Conservation (phyloP, 2,888 invertebrate genomes). For the Drosophila kanekoi region DNA sequence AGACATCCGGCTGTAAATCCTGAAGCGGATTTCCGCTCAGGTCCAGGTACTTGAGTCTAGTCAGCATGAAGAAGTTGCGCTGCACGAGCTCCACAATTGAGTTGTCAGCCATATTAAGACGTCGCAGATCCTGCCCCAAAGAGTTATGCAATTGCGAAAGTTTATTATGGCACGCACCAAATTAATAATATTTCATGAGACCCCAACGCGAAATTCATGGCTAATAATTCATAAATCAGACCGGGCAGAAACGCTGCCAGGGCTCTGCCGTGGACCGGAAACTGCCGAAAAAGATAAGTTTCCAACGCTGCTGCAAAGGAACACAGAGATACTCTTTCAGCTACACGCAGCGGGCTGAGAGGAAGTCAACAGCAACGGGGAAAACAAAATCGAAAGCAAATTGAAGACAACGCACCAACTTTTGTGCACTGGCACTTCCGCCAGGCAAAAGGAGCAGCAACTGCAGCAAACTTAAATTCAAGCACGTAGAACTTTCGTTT, state of each 20-base stretch:
- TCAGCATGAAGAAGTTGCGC: slow-evolving; percentile 90
- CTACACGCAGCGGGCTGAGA: slow-evolving; percentile 8
- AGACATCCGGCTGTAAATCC: slow-evolving; percentile 92
- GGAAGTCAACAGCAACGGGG: slow-evolving; percentile 34
- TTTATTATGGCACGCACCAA: slow-evolving; percentile 63
- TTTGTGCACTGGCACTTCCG: slow-evolving; percentile 65
- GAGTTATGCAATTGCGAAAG: slow-evolving; percentile 54
- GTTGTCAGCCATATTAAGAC: slow-evolving; percentile 89
- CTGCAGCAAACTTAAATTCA: slow-evolving; percentile 64
- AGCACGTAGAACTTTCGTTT: slow-evolving; percentile 68
- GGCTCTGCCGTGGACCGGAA: slow-evolving; percentile 41
- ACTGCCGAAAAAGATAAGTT: slow-evolving; percentile 54
- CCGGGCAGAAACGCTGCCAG: slow-evolving; percentile 34
- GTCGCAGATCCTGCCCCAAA: slow-evolving; percentile 87
- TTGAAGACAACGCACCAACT: slow-evolving; percentile 71
- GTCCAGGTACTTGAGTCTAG: slow-evolving; percentile 90
- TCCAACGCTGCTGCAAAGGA: slow-evolving; percentile 30
- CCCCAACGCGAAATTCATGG: slow-evolving; percentile 42
- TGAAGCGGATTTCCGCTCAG: slow-evolving; percentile 91
- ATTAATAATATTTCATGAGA: slow-evolving; percentile 70
- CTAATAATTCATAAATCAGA: slow-evolving; percentile 75
- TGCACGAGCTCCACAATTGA: slow-evolving; percentile 89
- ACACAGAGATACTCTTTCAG: slow-evolving; percentile 18
- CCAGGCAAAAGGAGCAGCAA: slow-evolving; percentile 9
- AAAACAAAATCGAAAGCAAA: slow-evolving; percentile 79